Evolutionary conservation across 2,888 invertebrate genomes (phyloP).

Genomic region (Sisyra terminalis): DNA sequence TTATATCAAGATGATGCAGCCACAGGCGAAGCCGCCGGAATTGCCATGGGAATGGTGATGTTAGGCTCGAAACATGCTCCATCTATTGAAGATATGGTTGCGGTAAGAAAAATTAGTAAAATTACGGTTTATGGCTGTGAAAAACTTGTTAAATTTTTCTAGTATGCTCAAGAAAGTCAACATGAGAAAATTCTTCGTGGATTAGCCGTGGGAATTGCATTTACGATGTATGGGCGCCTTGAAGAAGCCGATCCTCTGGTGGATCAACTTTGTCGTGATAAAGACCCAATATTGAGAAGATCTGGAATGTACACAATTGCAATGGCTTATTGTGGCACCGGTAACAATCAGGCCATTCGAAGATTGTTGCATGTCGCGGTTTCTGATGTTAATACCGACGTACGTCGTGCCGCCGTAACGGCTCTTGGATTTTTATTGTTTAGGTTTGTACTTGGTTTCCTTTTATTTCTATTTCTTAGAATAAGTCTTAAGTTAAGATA

Average conservation of each 20-base stretch:
- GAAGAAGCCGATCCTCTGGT: slow-evolving; percentile 94
- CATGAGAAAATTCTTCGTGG: slow-evolving; percentile 98
- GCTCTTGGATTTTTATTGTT: slow-evolving; percentile 96
- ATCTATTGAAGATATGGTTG: slow-evolving; percentile 88
- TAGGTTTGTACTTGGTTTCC: slow-evolving; percentile 31
- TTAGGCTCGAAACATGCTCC: slow-evolving; percentile 81
- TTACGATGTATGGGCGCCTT: slow-evolving; percentile 91
- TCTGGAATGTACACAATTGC: slow-evolving; percentile 97
- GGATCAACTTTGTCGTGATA: slow-evolving; percentile 75
- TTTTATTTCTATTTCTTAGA: too few species aligned
- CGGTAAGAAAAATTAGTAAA: slow-evolving; percentile 42
- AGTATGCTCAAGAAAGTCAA: slow-evolving; percentile 88
- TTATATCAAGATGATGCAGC: slow-evolving; percentile 98
- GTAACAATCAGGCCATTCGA: slow-evolving; percentile 91
- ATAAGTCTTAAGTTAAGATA: too few species aligned
- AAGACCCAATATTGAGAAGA: slow-evolving; percentile 86
- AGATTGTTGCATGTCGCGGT: slow-evolving; percentile 86
- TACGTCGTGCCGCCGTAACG: slow-evolving; percentile 93
- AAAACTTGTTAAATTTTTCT: slow-evolving; percentile 10
- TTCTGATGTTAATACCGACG: slow-evolving; percentile 98
- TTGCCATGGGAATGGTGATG: slow-evolving; percentile 99
- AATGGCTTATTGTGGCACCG: slow-evolving; percentile 96
- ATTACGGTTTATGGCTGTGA: neutral
- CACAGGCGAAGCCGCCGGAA: slow-evolving; percentile 96
- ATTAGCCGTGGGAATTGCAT: slow-evolving; percentile 87